Percentiles rank a stretch among this genome's conserved stretches.
phyloP scores from a whole-genome alignment of 1,140 invertebrate genomes.

The Gryon sp. region DNA sequence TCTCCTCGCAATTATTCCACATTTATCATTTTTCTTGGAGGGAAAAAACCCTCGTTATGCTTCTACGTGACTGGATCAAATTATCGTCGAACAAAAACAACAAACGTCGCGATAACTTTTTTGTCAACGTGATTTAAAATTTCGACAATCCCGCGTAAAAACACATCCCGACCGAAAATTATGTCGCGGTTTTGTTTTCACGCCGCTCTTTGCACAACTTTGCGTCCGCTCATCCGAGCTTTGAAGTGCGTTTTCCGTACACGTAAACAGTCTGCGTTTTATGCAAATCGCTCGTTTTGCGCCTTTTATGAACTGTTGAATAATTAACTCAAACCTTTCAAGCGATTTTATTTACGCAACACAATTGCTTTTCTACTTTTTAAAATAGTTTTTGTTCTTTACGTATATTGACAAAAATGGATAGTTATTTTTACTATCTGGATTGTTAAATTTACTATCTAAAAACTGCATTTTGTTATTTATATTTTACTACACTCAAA shows the following conservation, averaged over 20 bases:
- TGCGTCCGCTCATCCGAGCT: constrained; percentile 1
- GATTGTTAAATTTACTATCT: too few relatives aligned
- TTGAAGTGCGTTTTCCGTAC: constrained; percentile 8
- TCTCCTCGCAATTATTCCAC: constrained; percentile 59
- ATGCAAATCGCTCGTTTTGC: constrained; percentile 19
- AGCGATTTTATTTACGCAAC: too few relatives aligned
- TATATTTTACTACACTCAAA: too few relatives aligned
- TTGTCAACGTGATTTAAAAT: constrained; percentile 49
- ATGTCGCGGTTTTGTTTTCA: constrained; percentile 13
- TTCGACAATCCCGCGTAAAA: constrained; percentile 31
- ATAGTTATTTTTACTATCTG: too few relatives aligned
- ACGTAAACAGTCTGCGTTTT: constrained; percentile 29
- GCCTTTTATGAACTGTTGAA: too few relatives aligned
- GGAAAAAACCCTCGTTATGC: constrained; percentile 53
- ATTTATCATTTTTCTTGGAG: constrained; percentile 64
- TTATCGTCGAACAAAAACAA: constrained; percentile 49
- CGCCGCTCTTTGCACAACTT: not conserved
- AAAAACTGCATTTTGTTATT: too few relatives aligned
- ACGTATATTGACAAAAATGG: too few relatives aligned
- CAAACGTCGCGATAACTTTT: constrained; percentile 41
- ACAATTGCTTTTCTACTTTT: too few relatives aligned
- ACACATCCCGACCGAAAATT: constrained; percentile 15
- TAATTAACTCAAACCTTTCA: too few relatives aligned
- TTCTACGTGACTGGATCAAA: constrained; percentile 60
- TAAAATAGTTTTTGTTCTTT: too few relatives aligned